These are phyloP conservation scores for Drosophila falleni DNA, from an alignment of 2,888 invertebrate species.

Conservation along the genomic window DNA sequence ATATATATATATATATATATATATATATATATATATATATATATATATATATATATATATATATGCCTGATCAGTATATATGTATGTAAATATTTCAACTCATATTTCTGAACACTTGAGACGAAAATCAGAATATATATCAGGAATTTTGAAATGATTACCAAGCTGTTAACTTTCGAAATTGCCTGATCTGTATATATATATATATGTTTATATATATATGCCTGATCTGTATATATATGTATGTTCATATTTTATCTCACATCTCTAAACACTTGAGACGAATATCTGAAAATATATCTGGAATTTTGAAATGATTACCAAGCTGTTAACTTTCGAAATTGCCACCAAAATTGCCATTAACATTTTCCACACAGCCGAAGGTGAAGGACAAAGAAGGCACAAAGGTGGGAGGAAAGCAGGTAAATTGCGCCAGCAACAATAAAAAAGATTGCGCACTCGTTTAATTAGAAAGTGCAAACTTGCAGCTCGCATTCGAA, in stretches of 20 bases:
- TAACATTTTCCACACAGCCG: slow-evolving; percentile 37
- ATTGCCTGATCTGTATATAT: too few relatives aligned
- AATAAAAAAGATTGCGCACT: slow-evolving; percentile 41
- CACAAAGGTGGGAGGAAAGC: not conserved
- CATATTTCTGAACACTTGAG: slow-evolving; percentile 6
- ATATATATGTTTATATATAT: too few relatives aligned
- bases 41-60: too few relatives aligned
- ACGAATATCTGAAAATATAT: too few relatives aligned
- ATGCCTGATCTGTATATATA: too few relatives aligned
- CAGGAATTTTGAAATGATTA: slow-evolving; percentile 40
- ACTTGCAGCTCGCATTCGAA: slow-evolving; percentile 30
- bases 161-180: slow-evolving; percentile 38
- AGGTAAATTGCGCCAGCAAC: slow-evolving; percentile 12
- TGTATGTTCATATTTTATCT: too few relatives aligned
- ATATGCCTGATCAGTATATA: not conserved
- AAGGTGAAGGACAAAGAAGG: not conserved
- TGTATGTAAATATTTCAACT: not conserved
- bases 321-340: slow-evolving; percentile 38
- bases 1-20: too few relatives aligned
- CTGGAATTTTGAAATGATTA: slow-evolving; percentile 40
- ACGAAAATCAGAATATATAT: slow-evolving; percentile 33
- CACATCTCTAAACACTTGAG: too few relatives aligned
- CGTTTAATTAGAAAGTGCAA: slow-evolving; percentile 59
- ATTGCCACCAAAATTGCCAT: slow-evolving; percentile 28
- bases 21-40: too few relatives aligned